Percentiles rank a stretch among this genome's conserved stretches.
Evolutionary conservation across 2,888 invertebrate genomes (phyloP).

Genomic region (Dexiosoma caninum): DNA sequence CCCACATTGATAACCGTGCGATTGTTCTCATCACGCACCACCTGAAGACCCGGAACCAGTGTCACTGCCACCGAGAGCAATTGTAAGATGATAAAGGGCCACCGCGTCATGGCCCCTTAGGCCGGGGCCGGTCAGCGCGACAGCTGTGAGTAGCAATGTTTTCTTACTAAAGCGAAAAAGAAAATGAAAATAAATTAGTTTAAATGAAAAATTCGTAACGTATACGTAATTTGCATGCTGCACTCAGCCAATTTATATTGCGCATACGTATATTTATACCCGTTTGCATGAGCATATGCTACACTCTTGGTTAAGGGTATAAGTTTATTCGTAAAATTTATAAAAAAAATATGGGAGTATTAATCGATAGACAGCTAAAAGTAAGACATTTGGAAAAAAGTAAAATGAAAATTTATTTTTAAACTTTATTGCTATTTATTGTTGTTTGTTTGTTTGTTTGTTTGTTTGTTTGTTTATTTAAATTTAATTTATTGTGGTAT

Average conservation of each 20-base stretch:
- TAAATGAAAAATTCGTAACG: not conserved
- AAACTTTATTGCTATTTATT: no score
- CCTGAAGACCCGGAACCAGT: slow-evolving; percentile 78
- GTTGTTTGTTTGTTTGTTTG: no score
- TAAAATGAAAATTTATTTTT: no score
- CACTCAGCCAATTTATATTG: not conserved
- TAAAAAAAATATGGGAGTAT: no score
- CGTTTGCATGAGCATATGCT: not conserved
- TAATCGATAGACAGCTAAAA: no score
- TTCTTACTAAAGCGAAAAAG: slow-evolving; percentile 71
- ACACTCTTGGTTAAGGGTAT: no score
- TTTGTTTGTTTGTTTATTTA: no score
- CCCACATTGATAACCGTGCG: slow-evolving; percentile 85
- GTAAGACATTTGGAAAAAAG: no score
- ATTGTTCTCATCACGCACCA: slow-evolving; percentile 76
- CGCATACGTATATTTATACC: slow-evolving; percentile 13
- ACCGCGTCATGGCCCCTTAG: slow-evolving; percentile 79
- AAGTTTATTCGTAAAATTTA: no score
- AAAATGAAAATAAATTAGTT: slow-evolving; percentile 39
- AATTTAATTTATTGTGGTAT: not conserved
- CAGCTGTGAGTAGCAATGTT: slow-evolving; percentile 79
- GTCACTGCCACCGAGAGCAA: slow-evolving; percentile 83
- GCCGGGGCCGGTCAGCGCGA: slow-evolving; percentile 82
- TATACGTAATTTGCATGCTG: not conserved
- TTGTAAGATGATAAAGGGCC: slow-evolving; percentile 81